Conservation (phyloP, 2,797 vertebrate genomes). For the Phrynocephalus forsythii region DNA sequence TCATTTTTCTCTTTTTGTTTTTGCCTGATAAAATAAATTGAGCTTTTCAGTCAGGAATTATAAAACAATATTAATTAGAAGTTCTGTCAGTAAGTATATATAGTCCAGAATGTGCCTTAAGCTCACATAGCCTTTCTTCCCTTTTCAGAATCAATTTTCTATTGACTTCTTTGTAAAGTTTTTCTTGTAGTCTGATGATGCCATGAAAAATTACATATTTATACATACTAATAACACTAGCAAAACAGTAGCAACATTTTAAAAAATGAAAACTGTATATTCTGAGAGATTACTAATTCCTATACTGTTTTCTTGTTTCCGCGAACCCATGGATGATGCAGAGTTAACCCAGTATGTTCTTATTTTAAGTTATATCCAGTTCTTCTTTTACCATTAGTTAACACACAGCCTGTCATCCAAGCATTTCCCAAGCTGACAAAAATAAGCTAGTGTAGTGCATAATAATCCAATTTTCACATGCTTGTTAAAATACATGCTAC, state of each 20-base stretch:
- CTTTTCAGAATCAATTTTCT: too few relatives aligned
- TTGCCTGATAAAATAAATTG: conserved; percentile 35
- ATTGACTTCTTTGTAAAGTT: too few relatives aligned
- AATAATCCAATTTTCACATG: neutral
- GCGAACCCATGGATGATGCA: neutral
- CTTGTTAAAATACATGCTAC: neutral
- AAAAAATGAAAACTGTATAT: too few relatives aligned
- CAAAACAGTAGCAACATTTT: too few relatives aligned
- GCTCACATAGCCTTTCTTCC: neutral
- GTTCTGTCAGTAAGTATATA: neutral
- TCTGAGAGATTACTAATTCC: too few relatives aligned
- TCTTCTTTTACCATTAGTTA: neutral
- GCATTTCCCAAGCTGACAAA: neutral
- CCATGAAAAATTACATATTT: too few relatives aligned
- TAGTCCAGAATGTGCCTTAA: neutral
- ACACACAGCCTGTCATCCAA: neutral
- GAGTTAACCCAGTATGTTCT: neutral
- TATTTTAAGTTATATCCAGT: neutral
- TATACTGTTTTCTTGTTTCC: neutral
- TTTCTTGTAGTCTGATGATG: too few relatives aligned
- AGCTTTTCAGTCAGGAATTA: neutral
- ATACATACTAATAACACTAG: too few relatives aligned
- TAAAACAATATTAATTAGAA: neutral
- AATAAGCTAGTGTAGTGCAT: neutral
- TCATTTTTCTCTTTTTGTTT: too few relatives aligned